phyloP scores from a whole-genome alignment of 2,113 vertebrate species.

The Epinephelus moara region DNA sequence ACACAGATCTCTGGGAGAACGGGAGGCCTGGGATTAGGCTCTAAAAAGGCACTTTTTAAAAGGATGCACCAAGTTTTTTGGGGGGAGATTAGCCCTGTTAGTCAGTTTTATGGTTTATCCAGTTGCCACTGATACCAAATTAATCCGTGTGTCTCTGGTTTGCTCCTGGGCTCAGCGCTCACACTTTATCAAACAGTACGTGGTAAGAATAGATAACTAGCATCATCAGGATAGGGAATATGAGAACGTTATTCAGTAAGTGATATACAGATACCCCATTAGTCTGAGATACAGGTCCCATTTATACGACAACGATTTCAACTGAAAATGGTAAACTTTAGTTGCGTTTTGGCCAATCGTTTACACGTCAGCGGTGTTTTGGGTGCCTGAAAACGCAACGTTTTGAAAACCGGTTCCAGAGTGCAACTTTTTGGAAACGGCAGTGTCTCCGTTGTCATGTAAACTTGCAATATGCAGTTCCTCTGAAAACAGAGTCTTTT shows the following conservation, averaged over 20 bases:
- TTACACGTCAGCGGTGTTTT: no score
- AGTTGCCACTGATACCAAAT: slow-evolving; percentile 17
- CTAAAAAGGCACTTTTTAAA: slow-evolving; percentile 47
- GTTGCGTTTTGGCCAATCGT: no score
- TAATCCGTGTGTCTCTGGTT: slow-evolving; percentile 4
- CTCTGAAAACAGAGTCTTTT: no score
- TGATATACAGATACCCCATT: neutral
- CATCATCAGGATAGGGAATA: neutral
- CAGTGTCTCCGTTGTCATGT: no score
- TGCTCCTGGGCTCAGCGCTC: neutral
- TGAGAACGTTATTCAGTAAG: neutral
- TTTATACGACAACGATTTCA: no score
- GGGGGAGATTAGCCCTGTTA: slow-evolving; percentile 47
- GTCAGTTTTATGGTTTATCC: slow-evolving; percentile 28
- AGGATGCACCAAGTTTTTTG: slow-evolving; percentile 34
- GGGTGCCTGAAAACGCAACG: no score
- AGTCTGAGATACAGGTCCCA: neutral
- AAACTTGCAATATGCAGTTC: no score
- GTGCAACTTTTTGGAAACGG: no score
- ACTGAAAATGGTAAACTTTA: no score
- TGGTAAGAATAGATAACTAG: neutral
- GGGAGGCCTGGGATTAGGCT: slow-evolving; percentile 62
- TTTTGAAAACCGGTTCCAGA: no score
- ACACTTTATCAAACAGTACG: neutral
- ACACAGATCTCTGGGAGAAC: slow-evolving; percentile 66